Conservation (phyloP, 2,113 vertebrate species). For the Tilapia sparmanii region DNA sequence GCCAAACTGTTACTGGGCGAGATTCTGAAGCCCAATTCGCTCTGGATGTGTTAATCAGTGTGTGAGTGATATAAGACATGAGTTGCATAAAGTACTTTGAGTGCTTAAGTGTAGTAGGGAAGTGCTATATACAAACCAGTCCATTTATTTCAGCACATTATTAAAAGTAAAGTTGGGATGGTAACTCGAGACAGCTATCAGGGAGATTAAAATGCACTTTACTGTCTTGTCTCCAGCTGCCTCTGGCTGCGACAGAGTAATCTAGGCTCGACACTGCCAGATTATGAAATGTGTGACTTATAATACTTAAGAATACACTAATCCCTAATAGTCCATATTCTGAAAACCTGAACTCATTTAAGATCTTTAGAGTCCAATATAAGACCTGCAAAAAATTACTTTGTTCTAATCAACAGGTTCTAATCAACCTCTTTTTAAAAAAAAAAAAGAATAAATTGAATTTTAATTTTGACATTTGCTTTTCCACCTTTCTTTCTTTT, state of each 20-base stretch:
- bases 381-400: neutral
- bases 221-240: neutral
- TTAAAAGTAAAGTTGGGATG: neutral
- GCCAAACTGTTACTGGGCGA: neutral
- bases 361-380: neutral
- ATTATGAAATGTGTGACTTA: neutral
- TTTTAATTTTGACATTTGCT: neutral
- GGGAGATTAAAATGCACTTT: neutral
- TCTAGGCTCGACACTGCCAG: neutral
- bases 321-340: neutral
- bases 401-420: neutral
- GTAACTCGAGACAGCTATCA: neutral
- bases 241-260: neutral
- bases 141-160: neutral
- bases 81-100: neutral
- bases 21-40: neutral
- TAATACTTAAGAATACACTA: neutral
- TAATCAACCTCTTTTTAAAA: rapidly evolving
- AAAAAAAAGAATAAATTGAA: neutral
- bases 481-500: neutral
- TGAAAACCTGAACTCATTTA: neutral
- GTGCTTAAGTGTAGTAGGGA: neutral
- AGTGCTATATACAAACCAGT: neutral
- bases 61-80: neutral
- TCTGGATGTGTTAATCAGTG: neutral